Evolutionary conservation across 2,797 vertebrate species (phyloP), one percentile per base, ranked within the genome.

Genomic region (Valencia hispanica): DNA sequence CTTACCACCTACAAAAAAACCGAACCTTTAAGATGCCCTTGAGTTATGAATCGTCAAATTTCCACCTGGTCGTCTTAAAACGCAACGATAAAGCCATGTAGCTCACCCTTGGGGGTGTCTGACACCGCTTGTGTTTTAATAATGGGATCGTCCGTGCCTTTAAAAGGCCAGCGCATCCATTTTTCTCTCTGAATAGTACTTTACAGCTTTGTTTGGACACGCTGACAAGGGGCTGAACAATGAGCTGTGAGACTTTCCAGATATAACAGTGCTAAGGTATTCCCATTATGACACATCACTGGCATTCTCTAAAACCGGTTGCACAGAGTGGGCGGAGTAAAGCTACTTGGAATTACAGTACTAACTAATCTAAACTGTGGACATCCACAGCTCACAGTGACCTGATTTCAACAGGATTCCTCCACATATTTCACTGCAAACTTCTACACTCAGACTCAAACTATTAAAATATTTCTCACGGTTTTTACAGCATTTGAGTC

Each of bases 191-290:
- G 30, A 79, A 45, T 61, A 53, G 47, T 17, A 25, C 79, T 75
- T 72, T 70, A 86, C 32, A 32, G 70, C 53, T 70, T 32, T n/a
- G 71, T 61, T 79, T 82, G 61, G 57, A 83, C 77, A 68, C 59
- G 63, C 55, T 66, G 25, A 43, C 59, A 79, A 65, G 73, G 70
- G 66, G 75, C 65, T 70, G 51, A 77, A 51, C 17, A 18, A 77
- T 7, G 50, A 73, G 70, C 48, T 36, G 41, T 69, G 70, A 57
- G 48, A 76, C 70, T 30, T 41, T 81, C 53, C 14, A 72, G 39
- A 79, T 39, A 47, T 5, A 65, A 50, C 34, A 63, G 66, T 45
- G 41, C 27, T n/a, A 22, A 50, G 17, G 65, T 68, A 68, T 68
- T 68, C 27, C 77, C 25, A 34, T 68, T 18, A 48, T 74, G 73